Percentiles rank a stretch among this genome's conserved stretches.
Conservation (phyloP, 2,797 vertebrate species). For the Hirundo rustica region DNA sequence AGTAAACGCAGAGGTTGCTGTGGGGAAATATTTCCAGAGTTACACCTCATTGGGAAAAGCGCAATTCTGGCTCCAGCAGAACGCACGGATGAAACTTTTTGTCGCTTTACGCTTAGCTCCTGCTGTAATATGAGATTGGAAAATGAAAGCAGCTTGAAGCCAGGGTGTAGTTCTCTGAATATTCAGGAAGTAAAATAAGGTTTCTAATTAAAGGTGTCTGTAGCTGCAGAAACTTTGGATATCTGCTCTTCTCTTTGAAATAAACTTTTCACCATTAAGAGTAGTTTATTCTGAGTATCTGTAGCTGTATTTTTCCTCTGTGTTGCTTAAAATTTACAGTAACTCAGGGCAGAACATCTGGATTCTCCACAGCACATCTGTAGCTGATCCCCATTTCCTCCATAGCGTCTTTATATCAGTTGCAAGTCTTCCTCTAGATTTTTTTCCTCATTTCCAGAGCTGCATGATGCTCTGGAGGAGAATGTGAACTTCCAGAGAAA, state of each 20-base stretch:
- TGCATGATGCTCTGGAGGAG: neutral
- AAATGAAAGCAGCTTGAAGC: slow-evolving; percentile 33
- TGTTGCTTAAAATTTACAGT: neutral
- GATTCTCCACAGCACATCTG: neutral
- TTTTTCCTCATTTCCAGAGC: neutral
- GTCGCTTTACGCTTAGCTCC: neutral
- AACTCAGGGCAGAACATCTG: neutral
- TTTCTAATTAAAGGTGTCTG: slow-evolving; percentile 43
- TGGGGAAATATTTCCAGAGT: neutral
- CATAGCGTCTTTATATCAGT: neutral
- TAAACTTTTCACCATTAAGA: neutral
- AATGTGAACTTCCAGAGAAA: neutral
- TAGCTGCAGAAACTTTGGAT: neutral
- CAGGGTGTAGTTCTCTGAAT: neutral
- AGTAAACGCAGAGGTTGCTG: neutral
- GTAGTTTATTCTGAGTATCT: neutral
- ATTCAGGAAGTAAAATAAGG: slow-evolving; percentile 4
- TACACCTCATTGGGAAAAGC: neutral
- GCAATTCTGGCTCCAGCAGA: neutral
- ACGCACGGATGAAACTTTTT: neutral
- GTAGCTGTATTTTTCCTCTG: neutral
- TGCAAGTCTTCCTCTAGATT: neutral
- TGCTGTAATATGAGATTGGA: neutral
- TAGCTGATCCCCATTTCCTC: neutral
- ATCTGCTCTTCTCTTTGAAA: neutral